Evolutionary conservation across 2,797 vertebrate genomes (phyloP), one percentile per base, ranked within the genome.

Genomic region (Remorina albescens): DNA sequence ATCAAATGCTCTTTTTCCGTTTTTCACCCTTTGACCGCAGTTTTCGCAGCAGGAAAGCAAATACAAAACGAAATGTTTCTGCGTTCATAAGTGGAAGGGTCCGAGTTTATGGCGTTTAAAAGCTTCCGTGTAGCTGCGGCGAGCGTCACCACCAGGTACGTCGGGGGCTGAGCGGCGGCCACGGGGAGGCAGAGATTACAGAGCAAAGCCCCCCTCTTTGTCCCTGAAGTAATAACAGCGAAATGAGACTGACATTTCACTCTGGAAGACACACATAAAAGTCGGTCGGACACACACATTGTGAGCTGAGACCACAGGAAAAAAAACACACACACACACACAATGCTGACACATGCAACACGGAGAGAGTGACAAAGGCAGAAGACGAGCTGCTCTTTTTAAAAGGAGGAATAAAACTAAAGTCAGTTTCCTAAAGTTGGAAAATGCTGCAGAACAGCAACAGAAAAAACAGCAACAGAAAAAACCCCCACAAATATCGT

Each of bases 161-260:
- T 69, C 58, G 34, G 77, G 72, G 80, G 78, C 67, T 44, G 84
- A 83, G 86, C 58, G 49, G 82, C 55, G 54, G 84, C 83, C 80
- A n/a, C 71, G 18, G 83, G 88, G 89, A 86, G 75, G 83, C 85
- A 84, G 78, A 90, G 83, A 91, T 90, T 91, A 89, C 88, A 90
- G 79, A 89, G 83, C 60, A 83, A 89, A 90, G 87, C 85, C 80
- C 79, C 86, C 83, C 84, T 84, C 82, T 87, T 76, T 58, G 30
- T 92, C 91, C 93, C 91, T 87, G 78, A 91, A 92, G 90, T 92
- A 91, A 93, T 94, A 93, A 94, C 88, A 81, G 71, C 59, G 81
- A 85, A 93, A 94, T 90, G 84, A 91, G 88, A 83, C 80, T 92
- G 91, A 92, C 91, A 91, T 92, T 91, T 93, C 84, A 90, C 89